Conservation (phyloP, 2,888 invertebrate genomes). For the Deilephila porcellus region DNA sequence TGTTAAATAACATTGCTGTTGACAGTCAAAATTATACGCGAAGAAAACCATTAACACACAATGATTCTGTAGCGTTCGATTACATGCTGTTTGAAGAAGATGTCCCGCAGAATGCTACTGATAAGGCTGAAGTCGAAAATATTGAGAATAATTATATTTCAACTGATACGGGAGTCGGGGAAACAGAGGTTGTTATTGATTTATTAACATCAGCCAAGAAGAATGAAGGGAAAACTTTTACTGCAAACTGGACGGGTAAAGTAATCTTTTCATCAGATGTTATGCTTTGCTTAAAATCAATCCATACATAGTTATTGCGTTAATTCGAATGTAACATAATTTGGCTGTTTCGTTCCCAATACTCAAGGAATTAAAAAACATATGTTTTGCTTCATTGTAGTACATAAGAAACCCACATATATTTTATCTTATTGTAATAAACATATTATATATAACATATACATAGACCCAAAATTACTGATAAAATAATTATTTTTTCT, state of each 20-base stretch:
- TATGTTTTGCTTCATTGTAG: no score
- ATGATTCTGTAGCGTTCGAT: conserved; percentile 37
- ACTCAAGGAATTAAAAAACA: no score
- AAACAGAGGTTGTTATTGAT: conserved; percentile 47
- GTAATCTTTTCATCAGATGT: no score
- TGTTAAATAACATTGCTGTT: conserved; percentile 51
- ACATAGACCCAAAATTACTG: no score
- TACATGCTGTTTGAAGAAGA: conserved; percentile 43
- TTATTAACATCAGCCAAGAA: conserved; percentile 44
- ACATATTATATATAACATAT: no score
- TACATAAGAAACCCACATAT: no score
- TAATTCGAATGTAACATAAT: no score
- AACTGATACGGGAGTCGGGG: conserved; percentile 16
- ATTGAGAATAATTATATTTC: conserved; percentile 29
- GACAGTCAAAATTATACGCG: conserved; percentile 46
- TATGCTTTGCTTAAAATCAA: no score
- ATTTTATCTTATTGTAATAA: no score
- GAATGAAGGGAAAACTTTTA: conserved; percentile 15
- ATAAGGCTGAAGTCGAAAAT: conserved; percentile 28
- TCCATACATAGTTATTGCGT: no score
- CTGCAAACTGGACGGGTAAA: conserved; percentile 13
- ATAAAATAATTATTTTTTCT: not conserved
- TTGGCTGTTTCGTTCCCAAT: no score
- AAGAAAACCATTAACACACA: conserved; percentile 41
- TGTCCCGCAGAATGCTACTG: conserved; percentile 32